Evolutionary conservation across 2,888 invertebrate species (phyloP).

Genomic region (Aplocera efformata): DNA sequence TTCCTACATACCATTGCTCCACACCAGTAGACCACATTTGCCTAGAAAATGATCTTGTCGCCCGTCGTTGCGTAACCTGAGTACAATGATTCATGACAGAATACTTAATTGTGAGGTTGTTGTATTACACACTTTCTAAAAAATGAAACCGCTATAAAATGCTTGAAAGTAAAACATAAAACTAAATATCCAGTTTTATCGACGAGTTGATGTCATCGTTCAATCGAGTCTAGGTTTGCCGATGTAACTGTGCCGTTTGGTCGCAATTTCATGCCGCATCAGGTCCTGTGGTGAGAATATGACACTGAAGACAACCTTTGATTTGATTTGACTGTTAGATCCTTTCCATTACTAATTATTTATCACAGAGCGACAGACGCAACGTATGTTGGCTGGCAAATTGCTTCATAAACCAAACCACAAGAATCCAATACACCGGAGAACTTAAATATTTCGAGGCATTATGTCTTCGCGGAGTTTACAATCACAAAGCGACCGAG

Average conservation of each 20-base stretch:
- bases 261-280: slow-evolving; percentile 1
- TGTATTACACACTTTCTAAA: slow-evolving; percentile 15
- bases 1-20: too few species aligned
- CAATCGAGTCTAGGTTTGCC: slow-evolving; percentile 9
- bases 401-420: slow-evolving; percentile 25
- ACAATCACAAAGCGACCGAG: too few species aligned
- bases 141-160: slow-evolving; percentile 6
- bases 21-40: too few species aligned
- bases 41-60: too few species aligned
- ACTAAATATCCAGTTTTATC: slow-evolving; percentile 3
- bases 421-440: slow-evolving; percentile 28
- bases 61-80: neutral
- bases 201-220: slow-evolving; percentile 40
- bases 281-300: slow-evolving; percentile 16
- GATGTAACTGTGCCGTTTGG: slow-evolving; percentile 2
- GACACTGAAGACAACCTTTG: slow-evolving; percentile 8
- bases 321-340: slow-evolving; percentile 7
- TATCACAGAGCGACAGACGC: slow-evolving; percentile 31
- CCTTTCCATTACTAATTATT: slow-evolving; percentile 31
- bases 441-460: too few species aligned
- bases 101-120: slow-evolving; percentile 3
- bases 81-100: neutral
- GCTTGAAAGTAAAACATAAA: neutral
- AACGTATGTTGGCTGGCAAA: slow-evolving; percentile 24
- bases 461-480: too few species aligned